Evolutionary conservation across 2,888 invertebrate genomes (phyloP).

Genomic region (Pseudococcus viburni): DNA sequence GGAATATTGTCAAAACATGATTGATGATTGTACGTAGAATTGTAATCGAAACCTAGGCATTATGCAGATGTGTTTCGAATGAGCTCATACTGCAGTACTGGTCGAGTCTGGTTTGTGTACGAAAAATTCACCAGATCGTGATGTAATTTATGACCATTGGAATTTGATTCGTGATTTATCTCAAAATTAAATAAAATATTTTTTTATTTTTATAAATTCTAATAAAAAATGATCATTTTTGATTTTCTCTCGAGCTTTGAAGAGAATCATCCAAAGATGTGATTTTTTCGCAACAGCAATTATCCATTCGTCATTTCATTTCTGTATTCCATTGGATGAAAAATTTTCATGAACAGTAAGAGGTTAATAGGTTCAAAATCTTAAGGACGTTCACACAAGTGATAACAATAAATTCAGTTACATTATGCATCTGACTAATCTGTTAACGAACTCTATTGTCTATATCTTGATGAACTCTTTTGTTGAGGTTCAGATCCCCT

Average conservation of each 20-base stretch:
- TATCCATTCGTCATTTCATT: neutral
- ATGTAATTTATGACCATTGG: neutral
- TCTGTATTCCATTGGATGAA: neutral
- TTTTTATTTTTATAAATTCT: too few species aligned
- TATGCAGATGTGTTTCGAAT: neutral
- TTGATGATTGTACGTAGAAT: conserved; percentile 12
- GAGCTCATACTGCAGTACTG: neutral
- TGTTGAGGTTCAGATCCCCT: conserved; percentile 52
- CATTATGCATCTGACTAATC: conserved; percentile 50
- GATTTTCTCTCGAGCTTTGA: neutral
- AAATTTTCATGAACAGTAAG: conserved; percentile 13
- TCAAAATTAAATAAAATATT: too few species aligned
- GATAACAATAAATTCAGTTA: conserved; percentile 53
- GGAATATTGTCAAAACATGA: conserved; percentile 43
- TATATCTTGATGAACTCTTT: conserved; percentile 57
- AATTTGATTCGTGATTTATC: neutral
- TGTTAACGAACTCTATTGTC: conserved; percentile 56
- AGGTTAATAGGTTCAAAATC: conserved; percentile 55
- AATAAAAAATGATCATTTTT: neutral
- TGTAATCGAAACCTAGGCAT: neutral
- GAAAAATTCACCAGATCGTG: neutral
- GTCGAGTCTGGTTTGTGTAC: neutral
- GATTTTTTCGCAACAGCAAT: neutral
- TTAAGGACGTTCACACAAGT: conserved; percentile 57
- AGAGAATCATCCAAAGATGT: too few species aligned